Base-by-base conservation (phyloP, 2,888 invertebrate species). In the Eupithecia exiguata region DNA sequence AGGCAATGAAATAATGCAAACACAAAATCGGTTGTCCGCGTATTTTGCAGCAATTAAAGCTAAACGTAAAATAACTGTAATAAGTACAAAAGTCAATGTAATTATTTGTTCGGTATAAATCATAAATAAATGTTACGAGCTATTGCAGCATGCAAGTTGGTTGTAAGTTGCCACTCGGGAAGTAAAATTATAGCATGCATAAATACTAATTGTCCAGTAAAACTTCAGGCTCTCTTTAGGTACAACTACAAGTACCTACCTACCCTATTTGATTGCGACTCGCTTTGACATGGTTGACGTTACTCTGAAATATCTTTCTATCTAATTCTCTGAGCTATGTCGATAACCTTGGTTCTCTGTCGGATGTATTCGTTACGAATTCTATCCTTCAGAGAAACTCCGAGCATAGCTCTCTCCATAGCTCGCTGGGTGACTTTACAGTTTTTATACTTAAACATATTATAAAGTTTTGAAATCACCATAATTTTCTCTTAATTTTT, bases 141-240 rank as follows among this genome's bases (percentile, higher is more conserved):
- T 82, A 82, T 80, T 81, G 81, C 82, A 77, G 77, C 78, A 77
- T 65, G 69, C 70, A 65, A 70, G 70, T 72, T 63, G 76, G 74
- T 72, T 80, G 82, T 81, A 79, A 80, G 78, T 81, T 81, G 80
- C 80, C 75, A 82, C 86, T 84, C 84, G 86, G 87, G 87, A 89
- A 90, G 86, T 86, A 80, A 83, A 85, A 83, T 86, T 85, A 85
- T 85, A 81, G 82, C 82, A 82, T 82, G 81, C 82, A 82, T 83
- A 84, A 82, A 82, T 79, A 82, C 81, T 83, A 83, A 84, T 84
- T 79, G 83, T 83, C 82, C 61, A 68, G 70, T 72, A 72, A 72
- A 72, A 72, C 70, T 71, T 21, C 35, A 63, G 14, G 40, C 21
- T 12, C 66, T 21, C 58, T 68, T 49, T 62, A 61, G 21, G 10